phyloP scores from a whole-genome alignment of 2,888 invertebrate species.

The Himalopsyche anomala region DNA sequence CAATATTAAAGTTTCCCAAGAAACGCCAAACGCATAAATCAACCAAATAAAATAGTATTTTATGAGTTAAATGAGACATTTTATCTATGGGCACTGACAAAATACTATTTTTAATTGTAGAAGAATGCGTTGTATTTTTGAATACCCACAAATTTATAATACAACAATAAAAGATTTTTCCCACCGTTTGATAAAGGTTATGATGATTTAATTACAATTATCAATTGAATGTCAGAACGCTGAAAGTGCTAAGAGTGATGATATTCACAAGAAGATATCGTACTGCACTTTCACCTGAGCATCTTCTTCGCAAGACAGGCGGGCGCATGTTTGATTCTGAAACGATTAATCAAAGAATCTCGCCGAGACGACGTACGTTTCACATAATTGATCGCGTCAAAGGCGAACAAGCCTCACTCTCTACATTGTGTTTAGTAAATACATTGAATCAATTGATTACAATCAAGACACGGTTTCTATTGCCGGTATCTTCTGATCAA shows the following conservation, averaged over 20 bases:
- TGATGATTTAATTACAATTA: neutral
- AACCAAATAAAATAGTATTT: too few relatives aligned
- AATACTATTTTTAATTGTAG: too few relatives aligned
- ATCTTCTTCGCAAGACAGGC: neutral
- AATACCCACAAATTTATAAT: too few relatives aligned
- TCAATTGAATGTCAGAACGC: neutral
- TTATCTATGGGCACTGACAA: too few relatives aligned
- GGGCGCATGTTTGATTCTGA: conserved; percentile 3
- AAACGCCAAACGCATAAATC: too few relatives aligned
- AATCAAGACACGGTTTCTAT: conserved; percentile 5
- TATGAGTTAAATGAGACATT: too few relatives aligned
- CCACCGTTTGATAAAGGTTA: neutral
- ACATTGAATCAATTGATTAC: conserved; percentile 6
- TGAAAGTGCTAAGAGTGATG: conserved; percentile 10
- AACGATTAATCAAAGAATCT: conserved; percentile 18
- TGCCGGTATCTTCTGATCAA: conserved; percentile 3
- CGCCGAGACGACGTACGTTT: neutral
- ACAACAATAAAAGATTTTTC: neutral
- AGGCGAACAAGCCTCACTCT: neutral
- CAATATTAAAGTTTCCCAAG: too few relatives aligned
- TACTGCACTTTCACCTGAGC: neutral
- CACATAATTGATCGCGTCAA: conserved; percentile 8
- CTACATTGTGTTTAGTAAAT: neutral
- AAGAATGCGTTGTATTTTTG: too few relatives aligned
- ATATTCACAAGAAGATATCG: conserved; percentile 11